phyloP scores from a whole-genome alignment of 2,888 invertebrate species.

The Smittia sp. region DNA sequence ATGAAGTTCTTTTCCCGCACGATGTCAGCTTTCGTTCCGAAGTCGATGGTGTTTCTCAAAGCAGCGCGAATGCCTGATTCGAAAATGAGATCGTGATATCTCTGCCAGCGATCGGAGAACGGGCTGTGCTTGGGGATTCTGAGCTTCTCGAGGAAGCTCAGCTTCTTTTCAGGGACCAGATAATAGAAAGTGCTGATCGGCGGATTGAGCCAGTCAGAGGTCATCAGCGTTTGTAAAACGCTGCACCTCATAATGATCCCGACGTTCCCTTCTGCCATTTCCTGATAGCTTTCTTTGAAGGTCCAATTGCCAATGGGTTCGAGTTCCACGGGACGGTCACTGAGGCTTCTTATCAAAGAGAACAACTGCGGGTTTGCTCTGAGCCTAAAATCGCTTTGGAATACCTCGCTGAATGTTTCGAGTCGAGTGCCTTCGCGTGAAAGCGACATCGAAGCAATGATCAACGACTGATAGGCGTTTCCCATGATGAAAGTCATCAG shows the following conservation, averaged over 20 bases:
- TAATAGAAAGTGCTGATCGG: background rate
- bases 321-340: no score
- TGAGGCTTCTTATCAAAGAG: no score
- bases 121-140: background rate
- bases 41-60: background rate
- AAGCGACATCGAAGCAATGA: slow-evolving; percentile 12
- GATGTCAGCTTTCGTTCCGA: background rate
- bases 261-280: background rate
- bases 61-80: background rate
- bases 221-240: background rate
- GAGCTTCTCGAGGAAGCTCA: background rate
- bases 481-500: slow-evolving; percentile 14
- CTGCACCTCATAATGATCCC: background rate
- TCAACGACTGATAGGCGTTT: slow-evolving; percentile 18
- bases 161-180: background rate
- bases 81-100: background rate
- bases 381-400: background rate
- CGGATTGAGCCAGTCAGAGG: background rate
- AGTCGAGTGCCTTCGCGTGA: background rate
- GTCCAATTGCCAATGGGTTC: background rate
- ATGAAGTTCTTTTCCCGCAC: background rate
- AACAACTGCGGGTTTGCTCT: background rate
- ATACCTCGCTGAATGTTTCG: background rate
- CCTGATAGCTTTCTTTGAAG: background rate
- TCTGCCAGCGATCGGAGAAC: background rate